Evolutionary conservation across 2,888 invertebrate genomes (phyloP), one percentile per base, ranked within the genome.

Genomic region (Hemithea aestivaria): DNA sequence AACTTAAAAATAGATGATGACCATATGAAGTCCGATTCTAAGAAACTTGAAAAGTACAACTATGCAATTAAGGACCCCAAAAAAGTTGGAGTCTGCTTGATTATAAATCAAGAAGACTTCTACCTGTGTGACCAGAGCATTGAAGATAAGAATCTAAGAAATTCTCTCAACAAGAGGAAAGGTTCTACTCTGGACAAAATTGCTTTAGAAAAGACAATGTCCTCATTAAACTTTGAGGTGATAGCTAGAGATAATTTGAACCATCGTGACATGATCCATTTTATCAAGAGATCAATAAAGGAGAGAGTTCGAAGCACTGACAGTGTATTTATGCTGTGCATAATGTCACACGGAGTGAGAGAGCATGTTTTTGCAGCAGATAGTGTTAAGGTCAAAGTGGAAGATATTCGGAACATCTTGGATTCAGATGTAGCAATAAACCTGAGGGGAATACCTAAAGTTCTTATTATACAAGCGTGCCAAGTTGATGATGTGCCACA

Each of bases 41-140:
- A 51, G 40, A 45, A 43, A 22, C 23, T 55, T 6, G 43, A 32
- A 20, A 62, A 52, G 26, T 67, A 73, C 45, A 51, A 57, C 11
- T 87, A 83, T 58, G 42, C 54, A 36, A 83, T 87, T 16, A 75
- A 71, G 45, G 71, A 79, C 44, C 53, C 58, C n/a, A 56, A 70
- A 7, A 67, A 69, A 44, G 45, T 83, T 42, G 87, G 87, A 21
- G 51, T 84, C 4, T 85, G 85, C 50, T 67, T 77, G 21, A 79
- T 87, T 30, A 77, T 87, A 40, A 87, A 85, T 53, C 79, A 82
- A 53, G 82, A 82, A 57, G 64, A 70, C 16, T 85, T 85, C 55
- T 59, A 80, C 48, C 73, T 79, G 25, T 77, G 83, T 8, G 77
- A 62, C 35, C 45, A 65, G 27, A 84, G 77, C 37, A 72, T 83